phyloP scores from a whole-genome alignment of 1,140 invertebrate species.

The Penaeus japonicus region DNA sequence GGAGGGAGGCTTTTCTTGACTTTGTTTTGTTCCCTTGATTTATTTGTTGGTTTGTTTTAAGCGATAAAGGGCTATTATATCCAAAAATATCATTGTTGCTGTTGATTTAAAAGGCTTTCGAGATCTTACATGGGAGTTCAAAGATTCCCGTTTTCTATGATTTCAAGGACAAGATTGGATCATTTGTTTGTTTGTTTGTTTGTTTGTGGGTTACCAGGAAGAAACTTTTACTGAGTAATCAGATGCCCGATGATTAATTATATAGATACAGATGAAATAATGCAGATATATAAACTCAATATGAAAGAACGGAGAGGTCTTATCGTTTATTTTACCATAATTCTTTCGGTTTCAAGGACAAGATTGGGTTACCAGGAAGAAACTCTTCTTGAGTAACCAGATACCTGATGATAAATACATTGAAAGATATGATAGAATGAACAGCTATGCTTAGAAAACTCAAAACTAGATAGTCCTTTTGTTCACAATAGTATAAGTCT shows the following conservation, averaged over 20 bases:
- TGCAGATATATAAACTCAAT: no score
- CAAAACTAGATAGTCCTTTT: no score
- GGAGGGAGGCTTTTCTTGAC: background rate
- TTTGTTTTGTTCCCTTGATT: background rate
- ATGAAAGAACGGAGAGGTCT: no score
- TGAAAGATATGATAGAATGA: background rate
- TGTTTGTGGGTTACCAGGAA: background rate
- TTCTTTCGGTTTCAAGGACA: no score
- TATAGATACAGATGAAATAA: no score
- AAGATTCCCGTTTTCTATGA: conserved; percentile 39
- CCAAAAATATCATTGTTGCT: background rate
- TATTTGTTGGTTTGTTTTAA: background rate
- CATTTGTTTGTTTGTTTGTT: no score
- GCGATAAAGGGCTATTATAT: no score
- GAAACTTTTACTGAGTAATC: background rate
- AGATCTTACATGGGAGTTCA: background rate
- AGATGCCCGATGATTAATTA: background rate
- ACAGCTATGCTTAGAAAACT: background rate
- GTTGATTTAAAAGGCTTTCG: conserved; percentile 19
- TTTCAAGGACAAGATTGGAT: conserved; percentile 40
- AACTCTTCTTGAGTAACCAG: background rate
- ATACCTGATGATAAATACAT: background rate
- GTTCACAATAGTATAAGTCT: no score
- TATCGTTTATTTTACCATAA: no score
- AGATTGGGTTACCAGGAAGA: background rate